Evolutionary conservation across 2,113 vertebrate genomes (phyloP).

Genomic region (Gambusia affinis): DNA sequence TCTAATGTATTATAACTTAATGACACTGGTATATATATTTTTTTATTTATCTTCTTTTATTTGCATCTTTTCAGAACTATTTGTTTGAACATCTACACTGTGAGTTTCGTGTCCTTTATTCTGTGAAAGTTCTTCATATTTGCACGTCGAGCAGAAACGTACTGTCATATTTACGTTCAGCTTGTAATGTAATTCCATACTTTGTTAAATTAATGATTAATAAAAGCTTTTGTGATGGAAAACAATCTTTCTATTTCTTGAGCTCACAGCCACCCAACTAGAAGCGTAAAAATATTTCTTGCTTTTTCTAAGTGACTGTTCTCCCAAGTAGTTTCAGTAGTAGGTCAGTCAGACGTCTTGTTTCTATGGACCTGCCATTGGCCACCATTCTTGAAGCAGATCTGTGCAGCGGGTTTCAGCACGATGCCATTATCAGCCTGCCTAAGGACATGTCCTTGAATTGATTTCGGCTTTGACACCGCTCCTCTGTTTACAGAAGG

Average conservation of each 20-base stretch:
- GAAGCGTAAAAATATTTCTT: background rate
- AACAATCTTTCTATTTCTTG: conserved; percentile 3
- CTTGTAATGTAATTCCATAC: conserved; percentile 67
- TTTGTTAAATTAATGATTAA: conserved; percentile 69
- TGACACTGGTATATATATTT: background rate
- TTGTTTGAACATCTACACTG: conserved; percentile 39
- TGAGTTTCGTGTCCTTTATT: conserved; percentile 13
- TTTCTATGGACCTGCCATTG: conserved; percentile 19
- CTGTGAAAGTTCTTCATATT: conserved; percentile 47
- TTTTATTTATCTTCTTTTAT: conserved; percentile 39
- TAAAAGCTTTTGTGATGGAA: conserved; percentile 76
- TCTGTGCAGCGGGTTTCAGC: conserved; percentile 36
- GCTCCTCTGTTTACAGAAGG: conserved; percentile 25
- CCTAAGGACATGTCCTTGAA: conserved; percentile 62
- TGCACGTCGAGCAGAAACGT: conserved; percentile 62
- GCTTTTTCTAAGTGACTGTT: background rate
- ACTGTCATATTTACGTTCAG: conserved; percentile 52
- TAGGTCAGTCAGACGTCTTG: conserved; percentile 4
- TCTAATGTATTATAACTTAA: conserved; percentile 32
- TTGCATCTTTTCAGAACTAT: conserved; percentile 48
- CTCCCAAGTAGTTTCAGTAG: background rate
- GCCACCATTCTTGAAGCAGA: conserved; percentile 35
- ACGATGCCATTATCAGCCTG: conserved; percentile 43
- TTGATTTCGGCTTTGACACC: conserved; percentile 48
- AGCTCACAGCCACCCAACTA: background rate